These are phyloP conservation scores for Lycopodina hypogea DNA, from an alignment of 37 sponge, comb jelly and placozoan genomes.

Conservation along the genomic window DNA sequence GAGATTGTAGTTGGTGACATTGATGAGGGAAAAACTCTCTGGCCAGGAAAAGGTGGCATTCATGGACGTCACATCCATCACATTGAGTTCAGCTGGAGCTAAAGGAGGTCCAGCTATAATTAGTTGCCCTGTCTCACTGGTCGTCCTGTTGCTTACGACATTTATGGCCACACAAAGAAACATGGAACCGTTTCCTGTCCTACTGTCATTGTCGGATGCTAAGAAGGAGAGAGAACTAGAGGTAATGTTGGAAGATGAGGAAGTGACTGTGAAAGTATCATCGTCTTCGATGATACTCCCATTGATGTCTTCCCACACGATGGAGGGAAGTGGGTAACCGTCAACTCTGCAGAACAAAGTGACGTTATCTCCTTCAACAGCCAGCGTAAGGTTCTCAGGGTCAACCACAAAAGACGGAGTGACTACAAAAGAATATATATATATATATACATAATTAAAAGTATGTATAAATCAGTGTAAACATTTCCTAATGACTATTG, in stretches of 20 bases:
- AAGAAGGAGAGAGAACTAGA: slow-evolving; percentile 3
- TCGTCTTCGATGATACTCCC: neutral
- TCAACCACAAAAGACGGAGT: neutral
- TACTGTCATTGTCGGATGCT: neutral
- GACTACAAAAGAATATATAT: neutral
- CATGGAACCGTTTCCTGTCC: neutral
- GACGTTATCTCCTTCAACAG: neutral
- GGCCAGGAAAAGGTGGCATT: slow-evolving; percentile 5
- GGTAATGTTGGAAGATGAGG: neutral
- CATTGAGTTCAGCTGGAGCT: neutral
- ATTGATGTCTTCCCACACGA: slow-evolving; percentile 23
- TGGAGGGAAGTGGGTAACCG: slow-evolving; percentile 11
- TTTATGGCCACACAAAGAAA: slow-evolving; percentile 22
- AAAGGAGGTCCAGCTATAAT: slow-evolving; percentile 14
- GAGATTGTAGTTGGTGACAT: slow-evolving; percentile 22
- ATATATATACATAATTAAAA: too few relatives aligned
- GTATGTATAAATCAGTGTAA: too few relatives aligned
- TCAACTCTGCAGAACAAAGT: slow-evolving; percentile 9
- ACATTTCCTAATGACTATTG: too few relatives aligned
- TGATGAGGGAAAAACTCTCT: slow-evolving; percentile 10
- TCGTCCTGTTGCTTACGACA: neutral
- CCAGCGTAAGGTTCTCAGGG: slow-evolving; percentile 2
- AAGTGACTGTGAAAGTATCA: neutral
- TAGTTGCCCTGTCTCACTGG: neutral
- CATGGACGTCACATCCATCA: neutral